Evolutionary conservation across 1,140 invertebrate genomes (phyloP).

Genomic region (Phymorhynchus buccinoides): DNA sequence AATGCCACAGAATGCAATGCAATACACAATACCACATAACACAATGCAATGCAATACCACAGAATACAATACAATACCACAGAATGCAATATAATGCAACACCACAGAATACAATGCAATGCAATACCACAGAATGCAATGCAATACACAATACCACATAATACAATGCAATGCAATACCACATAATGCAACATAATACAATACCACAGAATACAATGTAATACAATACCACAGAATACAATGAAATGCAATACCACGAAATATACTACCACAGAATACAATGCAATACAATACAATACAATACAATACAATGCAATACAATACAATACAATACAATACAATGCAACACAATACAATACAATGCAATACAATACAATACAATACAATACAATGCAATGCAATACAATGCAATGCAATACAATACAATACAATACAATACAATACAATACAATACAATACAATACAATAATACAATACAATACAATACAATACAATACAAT

Average conservation of each 20-base stretch:
- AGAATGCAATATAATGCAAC: background rate
- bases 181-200: no score
- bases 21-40: background rate
- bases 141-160: background rate
- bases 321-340: background rate
- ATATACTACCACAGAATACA: background rate
- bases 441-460: no score
- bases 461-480: no score
- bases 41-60: background rate
- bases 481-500: no score
- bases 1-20: background rate
- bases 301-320: background rate
- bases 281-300: background rate
- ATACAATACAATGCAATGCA: no score
- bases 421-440: no score
- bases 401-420: no score
- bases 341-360: background rate
- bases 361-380: no score
- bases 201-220: no score
- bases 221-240: background rate
- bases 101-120: background rate
- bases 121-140: background rate
- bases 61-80: background rate
- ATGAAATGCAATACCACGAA: background rate
- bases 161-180: no score